Conservation (phyloP, 2,113 vertebrate species). For the Tyto alba region DNA sequence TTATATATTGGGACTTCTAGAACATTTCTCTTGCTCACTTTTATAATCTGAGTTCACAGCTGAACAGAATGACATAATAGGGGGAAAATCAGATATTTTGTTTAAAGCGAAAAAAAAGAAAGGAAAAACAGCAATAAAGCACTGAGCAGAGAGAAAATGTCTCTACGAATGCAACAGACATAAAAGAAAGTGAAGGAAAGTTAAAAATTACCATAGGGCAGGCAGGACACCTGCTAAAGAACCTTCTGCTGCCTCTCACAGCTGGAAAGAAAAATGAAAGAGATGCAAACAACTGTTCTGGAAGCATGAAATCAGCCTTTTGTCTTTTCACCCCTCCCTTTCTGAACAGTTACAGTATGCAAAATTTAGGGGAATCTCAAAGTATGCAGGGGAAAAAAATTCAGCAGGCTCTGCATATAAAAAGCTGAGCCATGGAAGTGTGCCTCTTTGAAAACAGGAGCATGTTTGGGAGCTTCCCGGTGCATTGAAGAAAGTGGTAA, state of each 20-base stretch:
- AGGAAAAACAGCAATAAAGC: conserved; percentile 30
- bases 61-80: conserved; percentile 39
- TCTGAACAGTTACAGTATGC: conserved; percentile 80
- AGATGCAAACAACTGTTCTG: conserved; percentile 77
- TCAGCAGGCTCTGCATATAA: conserved; percentile 78
- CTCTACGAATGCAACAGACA: conserved; percentile 64
- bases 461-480: conserved; percentile 72
- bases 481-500: conserved; percentile 77
- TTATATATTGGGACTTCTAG: conserved; percentile 11
- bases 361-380: conserved; percentile 75
- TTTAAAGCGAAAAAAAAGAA: not conserved
- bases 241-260: conserved; percentile 75
- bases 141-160: conserved; percentile 15
- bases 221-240: conserved; percentile 79
- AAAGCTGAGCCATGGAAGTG: conserved; percentile 79
- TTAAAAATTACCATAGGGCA: conserved; percentile 79
- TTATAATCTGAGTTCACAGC: not conserved
- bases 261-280: conserved; percentile 82
- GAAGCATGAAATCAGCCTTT: conserved; percentile 78
- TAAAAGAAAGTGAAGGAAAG: conserved; percentile 77
- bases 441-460: conserved; percentile 79
- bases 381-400: conserved; percentile 70
- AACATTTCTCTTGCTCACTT: not conserved
- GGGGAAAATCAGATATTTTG: conserved; percentile 33
- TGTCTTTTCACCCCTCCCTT: conserved; percentile 68